A percentile compares a stretch with the other conserved stretches of the same genome.
These are phyloP conservation scores for Blomia tropicalis DNA, from an alignment of 2,888 invertebrate genomes.

Conservation along the genomic window DNA sequence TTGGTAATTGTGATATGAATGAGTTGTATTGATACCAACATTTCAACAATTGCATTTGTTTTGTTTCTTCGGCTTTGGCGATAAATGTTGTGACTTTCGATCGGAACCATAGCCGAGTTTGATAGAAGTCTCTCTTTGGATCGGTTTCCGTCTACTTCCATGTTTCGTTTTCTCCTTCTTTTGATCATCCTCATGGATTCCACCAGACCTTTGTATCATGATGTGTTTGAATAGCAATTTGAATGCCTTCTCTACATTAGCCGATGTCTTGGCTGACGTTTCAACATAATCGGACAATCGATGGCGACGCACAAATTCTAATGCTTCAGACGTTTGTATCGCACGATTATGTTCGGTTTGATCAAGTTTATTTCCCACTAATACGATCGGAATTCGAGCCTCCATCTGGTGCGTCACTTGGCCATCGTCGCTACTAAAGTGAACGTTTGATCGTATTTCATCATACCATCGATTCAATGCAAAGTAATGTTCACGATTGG, in stretches of 20 bases:
- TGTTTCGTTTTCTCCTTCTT: background rate
- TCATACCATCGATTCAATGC: background rate
- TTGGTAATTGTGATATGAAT: no score
- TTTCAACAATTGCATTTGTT: constrained; percentile 2
- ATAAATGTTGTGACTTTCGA: background rate
- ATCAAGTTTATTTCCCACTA: constrained; percentile 8
- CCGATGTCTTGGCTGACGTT: constrained; percentile 4
- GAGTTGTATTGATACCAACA: no score
- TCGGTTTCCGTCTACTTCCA: background rate
- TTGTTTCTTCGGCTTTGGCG: background rate
- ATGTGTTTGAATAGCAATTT: background rate
- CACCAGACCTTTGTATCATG: background rate
- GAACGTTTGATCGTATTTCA: constrained; percentile 4
- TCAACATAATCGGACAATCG: background rate
- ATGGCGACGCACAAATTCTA: background rate
- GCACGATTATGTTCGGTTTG: background rate
- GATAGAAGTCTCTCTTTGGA: background rate
- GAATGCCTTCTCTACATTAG: constrained; percentile 1
- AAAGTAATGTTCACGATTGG: background rate
- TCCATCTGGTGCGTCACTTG: background rate
- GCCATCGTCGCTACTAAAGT: background rate
- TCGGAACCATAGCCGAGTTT: background rate
- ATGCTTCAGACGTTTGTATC: background rate
- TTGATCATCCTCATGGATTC: background rate
- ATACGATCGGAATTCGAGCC: constrained; percentile 8